These are phyloP conservation scores for Horisme vitalbata DNA, from an alignment of 2,888 invertebrate species.

Conservation along the genomic window DNA sequence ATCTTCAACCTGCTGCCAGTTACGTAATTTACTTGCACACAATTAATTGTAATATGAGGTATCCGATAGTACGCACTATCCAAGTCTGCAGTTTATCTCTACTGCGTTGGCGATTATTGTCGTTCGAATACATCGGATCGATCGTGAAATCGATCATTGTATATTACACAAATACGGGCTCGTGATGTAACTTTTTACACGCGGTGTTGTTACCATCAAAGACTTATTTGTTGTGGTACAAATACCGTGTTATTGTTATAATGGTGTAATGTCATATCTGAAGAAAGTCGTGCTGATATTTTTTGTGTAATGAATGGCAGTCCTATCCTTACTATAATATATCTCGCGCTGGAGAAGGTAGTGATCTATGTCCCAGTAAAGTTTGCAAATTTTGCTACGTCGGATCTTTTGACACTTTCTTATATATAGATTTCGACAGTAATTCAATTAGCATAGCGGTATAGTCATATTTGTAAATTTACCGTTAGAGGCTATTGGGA, in stretches of 20 bases:
- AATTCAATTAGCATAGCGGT: constrained; percentile 62
- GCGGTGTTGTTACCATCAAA: constrained; percentile 49
- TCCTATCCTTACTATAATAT: no score
- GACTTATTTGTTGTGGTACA: constrained; percentile 55
- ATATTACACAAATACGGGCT: constrained; percentile 49
- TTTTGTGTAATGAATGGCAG: no score
- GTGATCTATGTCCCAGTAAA: no score
- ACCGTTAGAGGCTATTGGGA: constrained; percentile 42
- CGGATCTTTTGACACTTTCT: constrained; percentile 32
- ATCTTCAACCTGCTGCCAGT: no score
- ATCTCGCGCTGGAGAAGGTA: no score
- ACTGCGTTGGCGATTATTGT: constrained; percentile 39
- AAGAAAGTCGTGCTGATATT: constrained; percentile 25
- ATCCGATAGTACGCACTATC: background rate
- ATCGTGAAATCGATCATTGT: constrained; percentile 59
- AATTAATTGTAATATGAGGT: no score
- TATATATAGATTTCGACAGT: constrained; percentile 23
- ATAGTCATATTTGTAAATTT: constrained; percentile 49
- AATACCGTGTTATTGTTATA: constrained; percentile 49
- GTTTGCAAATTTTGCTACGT: no score
- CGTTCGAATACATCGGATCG: constrained; percentile 48
- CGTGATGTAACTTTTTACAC: constrained; percentile 59
- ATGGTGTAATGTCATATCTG: constrained; percentile 30
- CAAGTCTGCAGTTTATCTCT: constrained; percentile 1
- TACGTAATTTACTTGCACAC: no score